Conservation (phyloP, 2,888 invertebrate species). For the Macrophya alboannulata region DNA sequence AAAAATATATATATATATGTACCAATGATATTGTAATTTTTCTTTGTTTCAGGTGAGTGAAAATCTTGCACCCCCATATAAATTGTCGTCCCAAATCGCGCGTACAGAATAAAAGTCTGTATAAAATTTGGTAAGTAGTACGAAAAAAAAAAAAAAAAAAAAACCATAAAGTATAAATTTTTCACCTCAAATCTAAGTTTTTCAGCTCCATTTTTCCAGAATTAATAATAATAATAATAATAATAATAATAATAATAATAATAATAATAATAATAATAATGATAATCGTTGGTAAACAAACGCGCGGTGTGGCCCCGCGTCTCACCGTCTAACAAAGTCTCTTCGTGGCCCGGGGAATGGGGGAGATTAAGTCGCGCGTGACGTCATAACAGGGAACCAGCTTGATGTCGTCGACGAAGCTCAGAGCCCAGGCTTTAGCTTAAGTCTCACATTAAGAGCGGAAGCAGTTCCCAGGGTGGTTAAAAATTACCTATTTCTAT, state of each 20-base stretch:
- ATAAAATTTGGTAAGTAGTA: background rate
- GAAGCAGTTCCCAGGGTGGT: slow-evolving; percentile 43
- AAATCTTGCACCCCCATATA: background rate
- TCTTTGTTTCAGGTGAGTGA: slow-evolving; percentile 23
- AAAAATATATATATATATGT: background rate
- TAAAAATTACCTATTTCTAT: slow-evolving; percentile 20
- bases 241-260: too few relatives aligned
- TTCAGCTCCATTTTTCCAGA: background rate
- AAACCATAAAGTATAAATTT: too few relatives aligned
- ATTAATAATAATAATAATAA: background rate
- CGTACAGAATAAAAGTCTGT: background rate
- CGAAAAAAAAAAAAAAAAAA: background rate
- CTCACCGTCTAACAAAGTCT: slow-evolving; percentile 15
- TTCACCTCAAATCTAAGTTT: background rate
- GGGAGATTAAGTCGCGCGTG: slow-evolving; percentile 59
- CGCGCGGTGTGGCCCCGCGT: background rate
- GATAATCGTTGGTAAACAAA: slow-evolving; percentile 10
- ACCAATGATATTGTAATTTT: background rate
- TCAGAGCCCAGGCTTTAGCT: slow-evolving; percentile 39
- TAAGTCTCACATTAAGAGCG: slow-evolving; percentile 53
- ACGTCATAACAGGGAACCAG: slow-evolving; percentile 59
- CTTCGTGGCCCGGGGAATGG: background rate
- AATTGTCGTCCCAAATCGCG: background rate
- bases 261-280: background rate
- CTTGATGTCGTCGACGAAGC: slow-evolving; percentile 56